Percentiles rank a stretch among this genome's conserved stretches.
These are phyloP conservation scores for Agrochola circellaris DNA, from an alignment of 2,888 invertebrate species.

Conservation along the genomic window DNA sequence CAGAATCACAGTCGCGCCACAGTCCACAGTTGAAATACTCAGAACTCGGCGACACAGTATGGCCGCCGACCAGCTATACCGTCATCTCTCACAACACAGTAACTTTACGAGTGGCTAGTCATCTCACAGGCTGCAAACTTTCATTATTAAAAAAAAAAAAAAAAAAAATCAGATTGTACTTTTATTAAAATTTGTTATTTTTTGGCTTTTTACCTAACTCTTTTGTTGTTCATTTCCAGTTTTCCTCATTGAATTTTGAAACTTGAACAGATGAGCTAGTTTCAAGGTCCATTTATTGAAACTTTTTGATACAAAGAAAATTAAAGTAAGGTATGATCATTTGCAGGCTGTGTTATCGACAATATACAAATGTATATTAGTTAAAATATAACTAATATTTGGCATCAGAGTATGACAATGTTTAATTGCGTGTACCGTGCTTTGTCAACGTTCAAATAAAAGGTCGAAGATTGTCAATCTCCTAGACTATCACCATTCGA, in stretches of 20 bases:
- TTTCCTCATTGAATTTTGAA: neutral
- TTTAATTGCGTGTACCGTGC: slow-evolving; percentile 64
- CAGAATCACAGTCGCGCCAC: slow-evolving; percentile 33
- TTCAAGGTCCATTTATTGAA: neutral
- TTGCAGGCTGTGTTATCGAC: slow-evolving; percentile 52
- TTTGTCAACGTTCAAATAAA: slow-evolving; percentile 52
- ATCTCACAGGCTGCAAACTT: slow-evolving; percentile 59
- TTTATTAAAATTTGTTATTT: neutral
- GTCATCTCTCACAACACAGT: slow-evolving; percentile 66
- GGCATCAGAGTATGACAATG: slow-evolving; percentile 81
- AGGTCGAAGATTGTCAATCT: slow-evolving; percentile 29
- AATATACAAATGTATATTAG: slow-evolving; percentile 74
- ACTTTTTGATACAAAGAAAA: neutral
- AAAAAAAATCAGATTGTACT: slow-evolving; percentile 5
- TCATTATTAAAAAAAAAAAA: neutral
- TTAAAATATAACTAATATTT: slow-evolving; percentile 83
- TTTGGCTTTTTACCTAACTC: neutral
- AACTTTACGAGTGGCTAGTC: slow-evolving; percentile 63
- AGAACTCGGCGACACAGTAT: slow-evolving; percentile 14
- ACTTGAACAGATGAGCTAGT: neutral
- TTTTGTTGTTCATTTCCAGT: neutral
- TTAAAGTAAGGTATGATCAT: neutral
- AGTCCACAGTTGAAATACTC: slow-evolving; percentile 41
- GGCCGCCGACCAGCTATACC: slow-evolving; percentile 31
- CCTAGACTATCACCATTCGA: slow-evolving; percentile 39